phyloP scores from a whole-genome alignment of 1,140 invertebrate genomes.

The Temnothorax nylanderi region DNA sequence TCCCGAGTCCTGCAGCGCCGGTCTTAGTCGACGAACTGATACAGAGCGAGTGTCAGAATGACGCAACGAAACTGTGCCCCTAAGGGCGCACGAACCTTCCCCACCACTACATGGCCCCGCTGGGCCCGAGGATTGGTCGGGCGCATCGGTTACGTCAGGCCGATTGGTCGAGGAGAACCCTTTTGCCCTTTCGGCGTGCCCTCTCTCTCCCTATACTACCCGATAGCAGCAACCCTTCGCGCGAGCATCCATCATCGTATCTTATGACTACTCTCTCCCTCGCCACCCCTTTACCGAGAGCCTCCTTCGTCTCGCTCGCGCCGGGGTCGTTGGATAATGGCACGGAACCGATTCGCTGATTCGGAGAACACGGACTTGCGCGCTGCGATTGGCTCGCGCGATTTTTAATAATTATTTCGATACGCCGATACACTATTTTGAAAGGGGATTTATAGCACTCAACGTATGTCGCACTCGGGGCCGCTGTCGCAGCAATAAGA shows the following conservation, averaged over 20 bases:
- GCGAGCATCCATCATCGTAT: conserved; percentile 82
- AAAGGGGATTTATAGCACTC: conserved; percentile 27
- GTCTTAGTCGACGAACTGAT: conserved; percentile 76
- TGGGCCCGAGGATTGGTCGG: conserved; percentile 77
- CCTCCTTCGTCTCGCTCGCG: conserved; percentile 63
- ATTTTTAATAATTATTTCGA: conserved; percentile 81
- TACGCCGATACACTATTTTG: conserved; percentile 57
- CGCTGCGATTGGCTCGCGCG: conserved; percentile 64
- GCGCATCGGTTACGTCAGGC: neutral
- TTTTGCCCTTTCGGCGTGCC: conserved; percentile 73
- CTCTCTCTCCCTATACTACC: conserved; percentile 32
- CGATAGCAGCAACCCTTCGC: conserved; percentile 81
- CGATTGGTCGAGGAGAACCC: conserved; percentile 77
- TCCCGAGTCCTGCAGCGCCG: neutral
- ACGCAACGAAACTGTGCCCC: conserved; percentile 81
- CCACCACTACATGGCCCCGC: conserved; percentile 66
- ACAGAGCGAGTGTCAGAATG: conserved; percentile 82
- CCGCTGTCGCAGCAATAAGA: conserved; percentile 2
- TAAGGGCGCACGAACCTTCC: conserved; percentile 78
- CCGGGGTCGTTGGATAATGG: conserved; percentile 71
- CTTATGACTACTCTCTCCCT: conserved; percentile 79
- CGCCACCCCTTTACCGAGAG: conserved; percentile 75
- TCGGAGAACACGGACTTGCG: conserved; percentile 70
- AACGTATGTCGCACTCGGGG: conserved; percentile 18
- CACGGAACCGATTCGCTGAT: conserved; percentile 78